phyloP scores from a whole-genome alignment of 2,888 invertebrate genomes.

The Drosophila antonietae region DNA sequence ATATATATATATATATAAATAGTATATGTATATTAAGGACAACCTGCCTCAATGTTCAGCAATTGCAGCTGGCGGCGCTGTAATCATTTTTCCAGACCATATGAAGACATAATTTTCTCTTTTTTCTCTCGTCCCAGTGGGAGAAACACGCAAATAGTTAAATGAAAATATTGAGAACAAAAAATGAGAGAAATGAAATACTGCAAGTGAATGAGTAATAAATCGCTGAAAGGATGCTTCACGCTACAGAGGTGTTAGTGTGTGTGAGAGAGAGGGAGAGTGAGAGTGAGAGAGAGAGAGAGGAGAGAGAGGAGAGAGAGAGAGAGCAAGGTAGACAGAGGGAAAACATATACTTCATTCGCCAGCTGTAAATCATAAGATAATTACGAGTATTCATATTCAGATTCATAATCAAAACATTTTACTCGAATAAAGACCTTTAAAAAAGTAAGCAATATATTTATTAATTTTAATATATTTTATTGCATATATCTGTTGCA shows the following conservation, averaged over 20 bases:
- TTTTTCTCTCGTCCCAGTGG: background rate
- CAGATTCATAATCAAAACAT: slow-evolving; percentile 14
- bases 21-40: slow-evolving; percentile 19
- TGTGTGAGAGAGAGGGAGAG: slow-evolving; percentile 9
- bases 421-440: background rate
- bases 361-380: slow-evolving; percentile 74
- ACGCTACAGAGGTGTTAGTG: slow-evolving; percentile 32
- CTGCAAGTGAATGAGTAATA: slow-evolving; percentile 32
- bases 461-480: too few relatives aligned
- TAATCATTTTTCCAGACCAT: slow-evolving; percentile 39
- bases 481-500: too few relatives aligned
- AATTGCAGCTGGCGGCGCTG: slow-evolving; percentile 18
- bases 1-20: background rate
- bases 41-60: slow-evolving; percentile 10
- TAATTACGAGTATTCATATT: slow-evolving; percentile 64
- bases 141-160: slow-evolving; percentile 41
- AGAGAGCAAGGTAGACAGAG: too few relatives aligned
- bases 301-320: too few relatives aligned
- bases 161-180: slow-evolving; percentile 58
- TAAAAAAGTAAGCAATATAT: background rate
- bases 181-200: slow-evolving; percentile 44
- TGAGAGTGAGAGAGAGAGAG: too few relatives aligned
- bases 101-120: slow-evolving; percentile 50
- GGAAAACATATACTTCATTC: background rate
- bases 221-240: slow-evolving; percentile 19